Conservation (phyloP, 2,888 invertebrate genomes). For the Laothoe populi region DNA sequence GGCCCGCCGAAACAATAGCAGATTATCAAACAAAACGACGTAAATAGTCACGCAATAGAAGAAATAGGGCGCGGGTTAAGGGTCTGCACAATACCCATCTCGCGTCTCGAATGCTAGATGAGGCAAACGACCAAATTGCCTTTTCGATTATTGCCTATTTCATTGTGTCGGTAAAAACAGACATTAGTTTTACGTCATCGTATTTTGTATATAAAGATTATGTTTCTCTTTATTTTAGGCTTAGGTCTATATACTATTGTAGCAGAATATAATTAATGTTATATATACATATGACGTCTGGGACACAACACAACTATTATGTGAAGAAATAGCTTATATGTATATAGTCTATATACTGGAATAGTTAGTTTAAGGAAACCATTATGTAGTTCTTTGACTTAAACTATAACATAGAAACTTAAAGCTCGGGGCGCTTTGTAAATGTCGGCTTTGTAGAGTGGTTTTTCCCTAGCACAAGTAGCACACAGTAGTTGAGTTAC, state of each 20-base stretch:
- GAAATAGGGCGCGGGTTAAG: conserved; percentile 79
- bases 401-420: conserved; percentile 52
- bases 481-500: neutral
- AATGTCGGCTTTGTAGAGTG: conserved; percentile 54
- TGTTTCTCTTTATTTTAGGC: neutral
- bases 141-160: conserved; percentile 44
- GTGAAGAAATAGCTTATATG: conserved; percentile 25
- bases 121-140: conserved; percentile 58
- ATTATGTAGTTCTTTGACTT: conserved; percentile 51
- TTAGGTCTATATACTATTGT: neutral
- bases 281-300: conserved; percentile 1
- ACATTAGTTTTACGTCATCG: neutral
- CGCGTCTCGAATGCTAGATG: conserved; percentile 81
- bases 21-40: conserved; percentile 83
- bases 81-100: conserved; percentile 72
- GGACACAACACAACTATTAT: neutral
- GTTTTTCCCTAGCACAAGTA: conserved; percentile 49
- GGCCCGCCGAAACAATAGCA: conserved; percentile 79
- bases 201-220: neutral
- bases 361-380: conserved; percentile 54
- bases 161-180: conserved; percentile 34
- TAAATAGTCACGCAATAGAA: conserved; percentile 78
- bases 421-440: conserved; percentile 57
- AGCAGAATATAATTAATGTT: neutral
- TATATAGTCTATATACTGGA: conserved; percentile 53